phyloP scores from a whole-genome alignment of 92 coral and sea anemone genomes.

The Pocillopora meandrina region DNA sequence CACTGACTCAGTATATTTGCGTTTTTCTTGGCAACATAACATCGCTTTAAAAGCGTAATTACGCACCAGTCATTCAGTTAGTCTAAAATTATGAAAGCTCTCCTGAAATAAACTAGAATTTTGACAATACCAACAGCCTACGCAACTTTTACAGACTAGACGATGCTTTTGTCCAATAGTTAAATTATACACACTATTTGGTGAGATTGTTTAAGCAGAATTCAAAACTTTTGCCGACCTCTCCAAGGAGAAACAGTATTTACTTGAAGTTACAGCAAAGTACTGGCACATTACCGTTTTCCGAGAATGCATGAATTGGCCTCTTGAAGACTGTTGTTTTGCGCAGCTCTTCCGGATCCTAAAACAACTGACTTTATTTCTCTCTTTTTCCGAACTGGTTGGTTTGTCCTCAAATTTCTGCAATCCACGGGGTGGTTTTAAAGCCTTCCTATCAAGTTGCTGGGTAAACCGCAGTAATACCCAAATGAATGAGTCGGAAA shows the following conservation, averaged over 20 bases:
- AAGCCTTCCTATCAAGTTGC: constrained; percentile 4
- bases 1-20: too few relatives aligned
- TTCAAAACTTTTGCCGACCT: too few relatives aligned
- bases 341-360: neutral
- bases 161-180: too few relatives aligned
- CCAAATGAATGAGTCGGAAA: neutral
- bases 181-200: too few relatives aligned
- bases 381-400: neutral
- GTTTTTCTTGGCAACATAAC: neutral
- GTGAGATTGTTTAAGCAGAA: too few relatives aligned
- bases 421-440: neutral
- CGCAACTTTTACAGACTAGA: too few relatives aligned
- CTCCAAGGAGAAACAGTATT: too few relatives aligned
- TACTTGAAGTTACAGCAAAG: neutral
- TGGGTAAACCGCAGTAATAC: constrained; percentile 33
- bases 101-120: neutral
- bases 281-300: constrained; percentile 13
- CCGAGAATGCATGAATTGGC: neutral
- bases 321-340: neutral
- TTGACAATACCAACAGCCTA: too few relatives aligned
- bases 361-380: neutral
- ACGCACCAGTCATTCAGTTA: neutral
- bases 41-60: neutral
- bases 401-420: neutral
- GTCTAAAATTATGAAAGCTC: neutral